These are phyloP conservation scores for Oncorhynchus keta DNA, from an alignment of 2,113 vertebrate species.

Conservation along the genomic window DNA sequence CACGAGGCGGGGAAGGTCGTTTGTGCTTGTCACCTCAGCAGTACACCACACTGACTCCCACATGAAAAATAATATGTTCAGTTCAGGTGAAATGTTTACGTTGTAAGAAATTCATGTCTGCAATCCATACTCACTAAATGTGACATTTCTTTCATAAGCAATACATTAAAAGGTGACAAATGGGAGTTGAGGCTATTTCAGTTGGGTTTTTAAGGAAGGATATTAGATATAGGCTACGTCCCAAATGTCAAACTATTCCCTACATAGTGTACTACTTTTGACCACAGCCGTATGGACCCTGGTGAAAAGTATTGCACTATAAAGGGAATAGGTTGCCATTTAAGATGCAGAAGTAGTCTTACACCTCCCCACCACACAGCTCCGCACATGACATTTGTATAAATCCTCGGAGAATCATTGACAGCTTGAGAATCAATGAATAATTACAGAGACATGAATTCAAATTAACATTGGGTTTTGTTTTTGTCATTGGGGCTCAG, in stretches of 20 bases:
- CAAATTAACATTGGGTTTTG: conserved; percentile 1
- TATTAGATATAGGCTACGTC: no score
- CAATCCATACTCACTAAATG: background rate
- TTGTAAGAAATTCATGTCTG: background rate
- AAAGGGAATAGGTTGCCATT: background rate
- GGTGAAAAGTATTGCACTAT: background rate
- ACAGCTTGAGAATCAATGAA: background rate
- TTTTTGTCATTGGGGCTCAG: conserved; percentile 26
- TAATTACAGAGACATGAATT: background rate
- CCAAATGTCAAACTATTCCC: no score
- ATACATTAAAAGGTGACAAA: background rate
- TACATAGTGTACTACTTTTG: no score
- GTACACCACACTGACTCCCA: conserved; percentile 15
- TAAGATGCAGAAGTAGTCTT: background rate
- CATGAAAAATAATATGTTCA: conserved; percentile 11
- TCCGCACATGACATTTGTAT: background rate
- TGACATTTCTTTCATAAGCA: background rate
- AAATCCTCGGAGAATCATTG: background rate
- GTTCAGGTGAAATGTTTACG: background rate
- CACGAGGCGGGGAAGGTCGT: conserved; percentile 1
- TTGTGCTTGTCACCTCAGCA: conserved; percentile 16
- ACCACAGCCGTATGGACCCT: no score
- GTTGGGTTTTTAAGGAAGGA: no score
- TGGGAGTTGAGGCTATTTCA: no score
- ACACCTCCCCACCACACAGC: background rate